Percentiles rank a stretch among this genome's conserved stretches.
phyloP scores from a whole-genome alignment of 64 coral and sea anemone genomes.

The Cladopsammia gracilis region DNA sequence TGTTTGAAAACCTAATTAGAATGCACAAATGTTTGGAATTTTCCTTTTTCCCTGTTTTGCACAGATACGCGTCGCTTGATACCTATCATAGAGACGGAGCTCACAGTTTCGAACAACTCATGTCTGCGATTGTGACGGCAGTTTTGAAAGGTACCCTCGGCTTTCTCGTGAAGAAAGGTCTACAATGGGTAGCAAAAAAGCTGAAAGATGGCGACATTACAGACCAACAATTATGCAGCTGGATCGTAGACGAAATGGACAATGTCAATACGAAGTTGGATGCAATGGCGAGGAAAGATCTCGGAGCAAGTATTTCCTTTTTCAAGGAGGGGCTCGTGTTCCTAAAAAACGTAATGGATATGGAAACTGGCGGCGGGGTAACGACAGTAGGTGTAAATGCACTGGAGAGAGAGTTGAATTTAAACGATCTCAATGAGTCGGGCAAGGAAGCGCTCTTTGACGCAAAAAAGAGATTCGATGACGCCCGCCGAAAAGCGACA shows the following conservation, averaged over 20 bases:
- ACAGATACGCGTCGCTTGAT: no score
- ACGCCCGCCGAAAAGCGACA: conserved; percentile 26
- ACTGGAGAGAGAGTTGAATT: conserved; percentile 12
- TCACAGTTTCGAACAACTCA: no score
- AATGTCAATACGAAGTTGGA: conserved; percentile 66
- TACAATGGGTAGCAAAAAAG: conserved; percentile 4
- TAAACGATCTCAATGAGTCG: background rate
- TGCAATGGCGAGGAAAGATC: conserved; percentile 37
- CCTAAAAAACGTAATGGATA: conserved; percentile 5
- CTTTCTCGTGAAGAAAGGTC: conserved; percentile 18
- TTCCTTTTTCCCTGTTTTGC: no score
- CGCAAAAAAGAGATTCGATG: conserved; percentile 31
- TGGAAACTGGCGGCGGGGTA: background rate
- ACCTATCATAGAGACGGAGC: no score
- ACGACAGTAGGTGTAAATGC: background rate
- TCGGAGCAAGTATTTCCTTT: conserved; percentile 42
- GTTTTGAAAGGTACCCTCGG: conserved; percentile 43
- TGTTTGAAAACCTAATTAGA: no score
- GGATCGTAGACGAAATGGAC: conserved; percentile 47
- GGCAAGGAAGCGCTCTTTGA: background rate
- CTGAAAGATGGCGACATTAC: conserved; percentile 74
- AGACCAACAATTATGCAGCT: conserved; percentile 32
- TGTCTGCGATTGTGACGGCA: no score
- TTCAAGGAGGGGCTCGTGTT: conserved; percentile 54
- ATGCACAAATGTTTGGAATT: no score